A percentile compares a stretch with the other conserved stretches of the same genome.
These are phyloP conservation scores for Caracal caracal DNA, from an alignment of 2,113 vertebrate genomes.

Conservation along the genomic window DNA sequence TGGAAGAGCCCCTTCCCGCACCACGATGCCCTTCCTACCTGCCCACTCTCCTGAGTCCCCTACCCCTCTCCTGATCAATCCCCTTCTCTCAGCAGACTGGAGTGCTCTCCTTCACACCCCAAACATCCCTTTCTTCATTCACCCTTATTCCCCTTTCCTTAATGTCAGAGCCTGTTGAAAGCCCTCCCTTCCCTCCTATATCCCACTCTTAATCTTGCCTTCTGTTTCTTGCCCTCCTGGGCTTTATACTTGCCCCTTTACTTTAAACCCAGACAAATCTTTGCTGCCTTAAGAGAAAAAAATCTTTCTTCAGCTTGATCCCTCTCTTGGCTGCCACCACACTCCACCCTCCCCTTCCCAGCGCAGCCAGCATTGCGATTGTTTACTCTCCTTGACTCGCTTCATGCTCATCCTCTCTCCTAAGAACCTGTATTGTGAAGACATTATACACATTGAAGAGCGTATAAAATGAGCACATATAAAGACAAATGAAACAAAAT, in stretches of 20 bases:
- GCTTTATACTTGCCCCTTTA: background rate
- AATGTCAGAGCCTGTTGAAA: background rate
- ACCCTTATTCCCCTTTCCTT: background rate
- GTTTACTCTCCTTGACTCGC: background rate
- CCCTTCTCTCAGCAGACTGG: background rate
- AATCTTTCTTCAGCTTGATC: background rate
- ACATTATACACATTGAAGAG: background rate
- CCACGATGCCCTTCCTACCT: background rate
- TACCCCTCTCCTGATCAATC: fast-evolving
- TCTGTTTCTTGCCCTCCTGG: background rate
- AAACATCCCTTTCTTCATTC: background rate
- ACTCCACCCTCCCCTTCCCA: background rate
- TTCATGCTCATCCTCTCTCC: background rate
- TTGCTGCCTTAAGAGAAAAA: background rate
- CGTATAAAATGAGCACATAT: background rate
- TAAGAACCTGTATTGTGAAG: background rate
- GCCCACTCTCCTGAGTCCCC: background rate
- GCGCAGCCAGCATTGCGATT: background rate
- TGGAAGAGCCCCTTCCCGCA: background rate
- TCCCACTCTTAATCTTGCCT: background rate
- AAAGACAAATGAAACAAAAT: background rate
- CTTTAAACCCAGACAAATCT: background rate
- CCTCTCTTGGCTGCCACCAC: background rate
- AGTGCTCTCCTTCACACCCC: background rate
- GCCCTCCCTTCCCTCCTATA: background rate